These are phyloP conservation scores for Motacilla alba DNA, from an alignment of 2,113 vertebrate genomes.

Conservation along the genomic window DNA sequence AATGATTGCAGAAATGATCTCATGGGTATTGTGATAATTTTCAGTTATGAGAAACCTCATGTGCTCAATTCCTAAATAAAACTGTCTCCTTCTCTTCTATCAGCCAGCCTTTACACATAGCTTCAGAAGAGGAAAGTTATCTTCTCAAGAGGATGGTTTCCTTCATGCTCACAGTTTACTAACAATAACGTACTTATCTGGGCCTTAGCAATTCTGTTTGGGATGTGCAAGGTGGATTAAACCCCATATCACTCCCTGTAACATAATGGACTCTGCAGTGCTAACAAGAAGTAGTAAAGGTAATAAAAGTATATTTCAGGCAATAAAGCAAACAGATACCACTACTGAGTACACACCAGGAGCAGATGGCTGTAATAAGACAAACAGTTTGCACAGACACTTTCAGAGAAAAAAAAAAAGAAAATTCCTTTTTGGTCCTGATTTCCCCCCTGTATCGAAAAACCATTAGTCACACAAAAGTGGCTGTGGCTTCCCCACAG, in stretches of 20 bases:
- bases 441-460: background rate
- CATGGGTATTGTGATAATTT: background rate
- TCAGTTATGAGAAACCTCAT: background rate
- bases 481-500: background rate
- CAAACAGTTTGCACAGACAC: background rate
- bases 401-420: background rate
- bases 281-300: slow-evolving; percentile 23
- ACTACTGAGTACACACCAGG: background rate
- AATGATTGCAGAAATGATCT: background rate
- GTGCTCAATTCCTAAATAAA: background rate
- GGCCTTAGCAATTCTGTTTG: background rate
- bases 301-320: slow-evolving; percentile 26
- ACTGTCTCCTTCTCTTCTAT: background rate
- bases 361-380: background rate
- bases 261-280: background rate
- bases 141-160: background rate
- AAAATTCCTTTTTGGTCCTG: background rate
- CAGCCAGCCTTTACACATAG: background rate
- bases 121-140: background rate
- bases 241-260: background rate
- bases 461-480: background rate
- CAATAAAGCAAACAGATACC: slow-evolving; percentile 24
- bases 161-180: background rate
- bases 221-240: background rate
- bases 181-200: background rate